Conservation (phyloP, 1,140 invertebrate genomes). For the Diachasmimorpha longicaudata region DNA sequence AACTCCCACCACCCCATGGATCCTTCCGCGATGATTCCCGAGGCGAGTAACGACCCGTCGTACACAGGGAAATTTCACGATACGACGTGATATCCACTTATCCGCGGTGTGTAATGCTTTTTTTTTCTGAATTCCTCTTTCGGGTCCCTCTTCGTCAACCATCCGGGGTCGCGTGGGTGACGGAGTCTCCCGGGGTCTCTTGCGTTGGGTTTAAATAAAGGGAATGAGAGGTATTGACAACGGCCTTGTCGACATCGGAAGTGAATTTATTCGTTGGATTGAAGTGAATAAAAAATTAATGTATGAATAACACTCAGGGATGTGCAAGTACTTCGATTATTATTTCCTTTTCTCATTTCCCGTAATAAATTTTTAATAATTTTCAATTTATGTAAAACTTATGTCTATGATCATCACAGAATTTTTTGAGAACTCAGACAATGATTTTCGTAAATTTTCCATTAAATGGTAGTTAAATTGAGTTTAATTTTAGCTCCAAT, state of each 20-base stretch:
- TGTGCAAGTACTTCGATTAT: no score
- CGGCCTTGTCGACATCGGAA: not conserved
- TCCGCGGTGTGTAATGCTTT: conserved; percentile 24
- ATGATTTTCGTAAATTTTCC: no score
- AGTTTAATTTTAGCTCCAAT: no score
- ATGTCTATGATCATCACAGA: no score
- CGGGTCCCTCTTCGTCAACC: not conserved
- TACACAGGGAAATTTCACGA: conserved; percentile 28
- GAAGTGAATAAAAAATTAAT: not conserved
- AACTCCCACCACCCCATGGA: conserved; percentile 10
- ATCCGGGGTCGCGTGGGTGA: not conserved
- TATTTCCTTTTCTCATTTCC: no score
- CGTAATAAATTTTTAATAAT: no score
- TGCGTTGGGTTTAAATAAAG: not conserved
- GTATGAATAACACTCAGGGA: no score
- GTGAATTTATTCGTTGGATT: not conserved
- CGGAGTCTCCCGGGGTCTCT: not conserved
- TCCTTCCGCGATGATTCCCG: conserved; percentile 23
- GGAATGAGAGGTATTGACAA: not conserved
- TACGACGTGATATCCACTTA: conserved; percentile 36
- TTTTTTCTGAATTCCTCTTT: conserved; percentile 16
- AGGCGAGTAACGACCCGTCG: conserved; percentile 24
- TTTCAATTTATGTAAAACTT: no score
- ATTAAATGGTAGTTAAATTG: no score
- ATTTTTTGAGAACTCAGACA: no score